Conservation (phyloP, 2,113 vertebrate species). For the Colaptes auratus region DNA sequence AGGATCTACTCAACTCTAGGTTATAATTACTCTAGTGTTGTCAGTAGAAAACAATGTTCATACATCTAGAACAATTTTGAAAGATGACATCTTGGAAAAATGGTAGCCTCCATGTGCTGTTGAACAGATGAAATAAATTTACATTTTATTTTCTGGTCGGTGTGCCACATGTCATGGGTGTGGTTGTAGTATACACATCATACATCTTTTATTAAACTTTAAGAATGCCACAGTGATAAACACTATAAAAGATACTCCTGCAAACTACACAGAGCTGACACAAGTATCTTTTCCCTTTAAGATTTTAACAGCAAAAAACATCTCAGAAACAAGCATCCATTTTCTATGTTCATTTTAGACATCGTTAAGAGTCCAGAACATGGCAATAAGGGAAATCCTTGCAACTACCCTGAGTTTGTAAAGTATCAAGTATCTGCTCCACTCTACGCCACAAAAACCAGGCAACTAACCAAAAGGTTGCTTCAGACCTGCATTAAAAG, state of each 20-base stretch:
- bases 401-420: neutral
- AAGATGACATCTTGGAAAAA: neutral
- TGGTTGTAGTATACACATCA: neutral
- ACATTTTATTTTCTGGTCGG: neutral
- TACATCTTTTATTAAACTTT: neutral
- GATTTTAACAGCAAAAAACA: neutral
- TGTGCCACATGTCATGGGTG: neutral
- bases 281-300: neutral
- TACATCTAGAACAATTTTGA: conserved; percentile 24
- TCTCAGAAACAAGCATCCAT: neutral
- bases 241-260: neutral
- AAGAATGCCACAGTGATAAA: neutral
- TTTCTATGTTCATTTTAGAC: neutral
- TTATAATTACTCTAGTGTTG: neutral
- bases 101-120: neutral
- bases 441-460: neutral
- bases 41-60: neutral
- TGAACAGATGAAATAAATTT: neutral
- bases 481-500: neutral
- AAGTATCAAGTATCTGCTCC: neutral
- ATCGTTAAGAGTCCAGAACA: neutral
- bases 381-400: neutral
- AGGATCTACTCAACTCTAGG: neutral
- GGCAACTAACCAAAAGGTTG: neutral
- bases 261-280: neutral